Evolutionary conservation across 2,113 vertebrate genomes (phyloP), one percentile per base, ranked within the genome.

Genomic region (Poeciliopsis occidentalis): DNA sequence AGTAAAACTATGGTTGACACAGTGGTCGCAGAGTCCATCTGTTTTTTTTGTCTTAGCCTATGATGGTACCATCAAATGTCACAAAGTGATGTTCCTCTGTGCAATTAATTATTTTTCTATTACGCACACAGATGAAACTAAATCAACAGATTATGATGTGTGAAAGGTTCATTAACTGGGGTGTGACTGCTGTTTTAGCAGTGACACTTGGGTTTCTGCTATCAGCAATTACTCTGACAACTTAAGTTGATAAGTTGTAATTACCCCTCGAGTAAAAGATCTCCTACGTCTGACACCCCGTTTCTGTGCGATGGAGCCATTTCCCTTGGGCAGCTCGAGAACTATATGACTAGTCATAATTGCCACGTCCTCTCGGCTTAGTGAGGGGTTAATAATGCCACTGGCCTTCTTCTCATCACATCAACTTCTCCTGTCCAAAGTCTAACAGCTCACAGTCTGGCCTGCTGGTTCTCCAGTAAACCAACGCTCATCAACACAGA

Each of bases 351-450:
- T 82, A 72, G 63, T 76, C 60, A 37, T 90, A 91, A 92, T 91
- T 90, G 88, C 85, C 67, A 87, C 64, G 62, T 78, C 70, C 71
- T 81, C 80, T 86, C 67, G 68, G 69, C 76, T 61, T 72, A 84
- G 81, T 64, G 70, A 88, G 87, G 84, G 90, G 90, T 92, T 88
- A 92, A 91, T 88, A 89, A 84, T 72, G 79, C 73, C 74, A 71
- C 62, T 34, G 80, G 81, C 81, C 82, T 82, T 68, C 57, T 71
- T 79, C 82, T 85, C 74, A 73, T 76, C 54, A 72, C 1, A 67
- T 71, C 76, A 85, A 73, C 71, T 80, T 85, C 63, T 81, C 62
- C 80, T 79, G 78, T 80, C 75, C 24, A 65, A 24, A 37, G 71
- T 63, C 67, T 75, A 83, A 72, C 60, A 68, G 32, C 76, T 78